phyloP scores from a whole-genome alignment of 2,888 invertebrate species.

The Cryptocephalus moraei region DNA sequence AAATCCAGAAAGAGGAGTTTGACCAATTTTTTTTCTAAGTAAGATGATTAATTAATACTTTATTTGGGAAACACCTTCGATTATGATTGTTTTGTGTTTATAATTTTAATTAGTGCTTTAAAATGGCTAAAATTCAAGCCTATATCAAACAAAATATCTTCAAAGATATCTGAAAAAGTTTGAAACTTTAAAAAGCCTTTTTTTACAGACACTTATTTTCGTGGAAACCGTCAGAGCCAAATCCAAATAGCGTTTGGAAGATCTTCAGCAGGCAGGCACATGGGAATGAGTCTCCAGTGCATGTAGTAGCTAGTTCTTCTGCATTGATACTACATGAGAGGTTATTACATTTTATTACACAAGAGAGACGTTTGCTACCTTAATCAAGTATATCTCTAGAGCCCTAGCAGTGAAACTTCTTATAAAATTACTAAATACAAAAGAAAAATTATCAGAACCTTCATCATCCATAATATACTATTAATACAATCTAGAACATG shows the following conservation, averaged over 20 bases:
- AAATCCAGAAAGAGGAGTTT: constrained; percentile 51
- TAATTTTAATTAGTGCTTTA: background rate
- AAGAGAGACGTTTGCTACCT: too few relatives aligned
- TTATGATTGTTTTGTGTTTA: too few relatives aligned
- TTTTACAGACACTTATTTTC: constrained; percentile 39
- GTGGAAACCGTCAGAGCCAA: constrained; percentile 33
- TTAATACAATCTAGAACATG: too few relatives aligned
- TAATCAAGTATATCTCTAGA: too few relatives aligned
- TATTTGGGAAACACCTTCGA: too few relatives aligned
- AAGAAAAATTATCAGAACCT: too few relatives aligned
- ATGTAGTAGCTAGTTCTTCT: constrained; percentile 56
- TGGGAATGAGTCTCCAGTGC: constrained; percentile 27
- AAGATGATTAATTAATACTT: constrained; percentile 12
- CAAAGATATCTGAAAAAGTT: too few relatives aligned
- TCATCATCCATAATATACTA: too few relatives aligned
- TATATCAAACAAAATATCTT: background rate
- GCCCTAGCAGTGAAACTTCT: too few relatives aligned
- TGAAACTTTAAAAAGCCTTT: background rate
- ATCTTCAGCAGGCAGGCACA: constrained; percentile 32
- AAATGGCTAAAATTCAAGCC: background rate
- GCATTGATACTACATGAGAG: constrained; percentile 62
- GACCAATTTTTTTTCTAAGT: constrained; percentile 55
- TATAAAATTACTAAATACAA: too few relatives aligned
- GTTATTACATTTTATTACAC: constrained; percentile 24
- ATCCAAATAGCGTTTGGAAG: constrained; percentile 31